These are phyloP conservation scores for Elegia similella DNA, from an alignment of 2,888 invertebrate genomes.

Conservation along the genomic window DNA sequence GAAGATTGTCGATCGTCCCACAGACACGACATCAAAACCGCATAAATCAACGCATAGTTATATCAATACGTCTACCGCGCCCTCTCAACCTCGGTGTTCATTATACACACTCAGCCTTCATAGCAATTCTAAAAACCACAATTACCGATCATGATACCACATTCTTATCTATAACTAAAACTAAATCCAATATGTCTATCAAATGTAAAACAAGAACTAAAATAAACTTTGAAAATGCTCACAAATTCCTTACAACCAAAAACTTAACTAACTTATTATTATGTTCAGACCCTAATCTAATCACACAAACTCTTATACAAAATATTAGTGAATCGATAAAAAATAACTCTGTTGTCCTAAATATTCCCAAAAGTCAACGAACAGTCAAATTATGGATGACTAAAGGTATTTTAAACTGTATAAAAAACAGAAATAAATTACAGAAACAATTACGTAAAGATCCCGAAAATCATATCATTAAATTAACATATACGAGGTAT, in stretches of 20 bases:
- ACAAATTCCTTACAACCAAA: not conserved
- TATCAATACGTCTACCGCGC: too few relatives aligned
- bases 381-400: slow-evolving; percentile 19
- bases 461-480: not conserved
- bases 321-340: not conserved
- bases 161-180: slow-evolving; percentile 12
- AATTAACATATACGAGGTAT: not conserved
- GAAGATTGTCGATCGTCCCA: too few relatives aligned
- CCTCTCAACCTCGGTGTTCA: too few relatives aligned
- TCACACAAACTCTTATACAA: slow-evolving; percentile 14
- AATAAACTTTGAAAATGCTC: slow-evolving; percentile 9
- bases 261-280: not conserved
- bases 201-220: not conserved
- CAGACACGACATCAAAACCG: too few relatives aligned
- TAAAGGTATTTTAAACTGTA: slow-evolving; percentile 11
- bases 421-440: too few relatives aligned
- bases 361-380: slow-evolving; percentile 3
- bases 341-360: not conserved
- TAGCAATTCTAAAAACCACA: too few relatives aligned
- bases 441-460: too few relatives aligned
- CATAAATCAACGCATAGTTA: too few relatives aligned
- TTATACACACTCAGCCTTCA: too few relatives aligned
- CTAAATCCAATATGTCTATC: not conserved
- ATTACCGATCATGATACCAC: slow-evolving; percentile 22
- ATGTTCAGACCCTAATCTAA: not conserved